Evolutionary conservation across 2,888 invertebrate genomes (phyloP), one percentile per base, ranked within the genome.

Genomic region (Steinernema scapterisci): DNA sequence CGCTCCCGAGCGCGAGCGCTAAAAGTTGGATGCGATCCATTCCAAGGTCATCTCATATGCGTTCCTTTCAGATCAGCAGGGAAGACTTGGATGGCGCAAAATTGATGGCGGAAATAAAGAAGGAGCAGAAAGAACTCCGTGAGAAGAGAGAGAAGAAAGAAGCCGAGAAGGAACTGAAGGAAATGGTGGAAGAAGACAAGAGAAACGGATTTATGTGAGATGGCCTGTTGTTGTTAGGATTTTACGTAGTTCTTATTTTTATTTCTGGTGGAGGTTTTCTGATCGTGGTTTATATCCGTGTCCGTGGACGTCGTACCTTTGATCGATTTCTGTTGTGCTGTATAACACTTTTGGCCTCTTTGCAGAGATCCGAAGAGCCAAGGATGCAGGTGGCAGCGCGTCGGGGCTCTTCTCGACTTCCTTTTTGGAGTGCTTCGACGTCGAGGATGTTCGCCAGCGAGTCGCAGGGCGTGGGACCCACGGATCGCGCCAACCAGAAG

Each of bases 71-170:
- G 81, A 80, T 83, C 25, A 82, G 81, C 0, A 80, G 80, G 1
- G 79, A 82, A 3, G 83, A 83, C 75, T 74, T 81, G 54, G 82
- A 83, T 74, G 83, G 79, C 25, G 78, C 79, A 16, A 81, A 80
- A 73, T 75, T 77, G 27, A 78, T 83, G 75, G 76, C 73, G 0
- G 79, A 78, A 54, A 72, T 80, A 48, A 83, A 82, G 73, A 76
- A 77, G 45, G 75, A 80, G 45, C 79, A 79, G 51, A 76, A 75
- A 44, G 78, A 78, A 16, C 74, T 76, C 11, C 71, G 74, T 1
- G 71, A 77, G 25, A 73, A 75, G 48, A 70, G 73, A 19, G 78
- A 79, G 31, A 81, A 81, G 52, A 79, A 78, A 51, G 77, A 79
- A 25, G 75, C 78, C 74, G 48, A 79, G 38, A 79, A 78, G 54